Base-by-base conservation (phyloP, 2,888 invertebrate species). In the Plebejus melissa region DNA sequence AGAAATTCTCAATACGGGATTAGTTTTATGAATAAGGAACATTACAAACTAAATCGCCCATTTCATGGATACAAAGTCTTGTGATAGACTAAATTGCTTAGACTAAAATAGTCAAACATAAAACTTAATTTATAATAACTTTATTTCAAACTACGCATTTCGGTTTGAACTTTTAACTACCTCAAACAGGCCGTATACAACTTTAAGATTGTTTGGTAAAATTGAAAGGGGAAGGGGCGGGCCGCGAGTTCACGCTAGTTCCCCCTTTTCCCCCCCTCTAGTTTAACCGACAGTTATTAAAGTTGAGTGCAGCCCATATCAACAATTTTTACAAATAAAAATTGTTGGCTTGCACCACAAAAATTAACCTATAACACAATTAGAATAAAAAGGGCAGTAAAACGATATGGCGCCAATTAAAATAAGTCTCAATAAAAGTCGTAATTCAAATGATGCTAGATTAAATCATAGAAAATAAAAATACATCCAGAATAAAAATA, bases 371-470 rank as follows among this genome's bases (percentile, higher is more conserved):
- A 84, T 76, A 77, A 81, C 77, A 82, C 79, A 81, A 80, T 80
- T 80, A 81, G 80, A 78, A 77, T 77, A 78, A 82, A 83, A 82
- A 81, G 79, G 77, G 74, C 76, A 80, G 81, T 83, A 79, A 77
- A 79, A 81, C 82, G 83, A 85, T 86, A 87, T 85, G 84, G 83
- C 83, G 83, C 79, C 77, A 79, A 79, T 77, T 75, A 76, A 79
- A 75, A 78, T 76, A 76, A 77, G 74, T 77, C 69, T 69, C 46
- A 32, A 32, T 65, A 65, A 65, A 36, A 65, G 7, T n/a, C 11
- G 60, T 28, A 2, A 28, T 36, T 65, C 65, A 65, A 65, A 65
- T 32, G 65, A 32, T 65, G 32, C 65, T 65, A 65, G 32, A 13
- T 32, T 16, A 32, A 65, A 65, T 60, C 60, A 60, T 60, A 28